Percentiles rank a stretch among this genome's conserved stretches.
Evolutionary conservation across 2,888 invertebrate species (phyloP).

Genomic region (Mythimna lalbum): DNA sequence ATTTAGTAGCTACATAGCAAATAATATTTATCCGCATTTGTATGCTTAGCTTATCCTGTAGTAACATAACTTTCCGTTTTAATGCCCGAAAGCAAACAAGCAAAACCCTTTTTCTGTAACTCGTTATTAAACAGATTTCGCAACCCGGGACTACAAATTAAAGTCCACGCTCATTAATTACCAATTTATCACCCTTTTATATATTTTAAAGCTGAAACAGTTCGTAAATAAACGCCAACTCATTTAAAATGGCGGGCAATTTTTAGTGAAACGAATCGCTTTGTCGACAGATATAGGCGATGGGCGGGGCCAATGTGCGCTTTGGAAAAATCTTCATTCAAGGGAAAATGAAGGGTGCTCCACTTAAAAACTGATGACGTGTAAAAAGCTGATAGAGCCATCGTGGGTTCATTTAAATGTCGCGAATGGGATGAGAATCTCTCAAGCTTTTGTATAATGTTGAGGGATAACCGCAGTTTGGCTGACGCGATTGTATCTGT

Average conservation of each 20-base stretch:
- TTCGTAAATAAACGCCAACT: constrained; percentile 55
- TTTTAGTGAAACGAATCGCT: constrained; percentile 74
- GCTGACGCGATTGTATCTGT: constrained; percentile 54
- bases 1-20: not conserved
- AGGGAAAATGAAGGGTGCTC: constrained; percentile 82
- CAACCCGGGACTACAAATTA: constrained; percentile 10
- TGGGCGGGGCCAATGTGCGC: constrained; percentile 69
- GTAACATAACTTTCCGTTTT: not conserved
- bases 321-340: constrained; percentile 81
- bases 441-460: constrained; percentile 72
- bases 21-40: too few relatives aligned
- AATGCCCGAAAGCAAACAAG: constrained; percentile 6
- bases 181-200: constrained; percentile 37
- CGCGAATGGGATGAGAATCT: constrained; percentile 78
- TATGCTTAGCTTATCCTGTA: not conserved
- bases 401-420: constrained; percentile 84
- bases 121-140: constrained; percentile 3
- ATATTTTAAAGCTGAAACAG: constrained; percentile 42
- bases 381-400: constrained; percentile 86
- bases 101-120: constrained; percentile 3
- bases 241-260: constrained; percentile 54
- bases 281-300: constrained; percentile 74
- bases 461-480: constrained; percentile 56
- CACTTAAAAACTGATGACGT: constrained; percentile 85
- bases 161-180: constrained; percentile 40